Evolutionary conservation across 1,140 invertebrate species (phyloP).

Genomic region (Stegodyphus mimosarum): DNA sequence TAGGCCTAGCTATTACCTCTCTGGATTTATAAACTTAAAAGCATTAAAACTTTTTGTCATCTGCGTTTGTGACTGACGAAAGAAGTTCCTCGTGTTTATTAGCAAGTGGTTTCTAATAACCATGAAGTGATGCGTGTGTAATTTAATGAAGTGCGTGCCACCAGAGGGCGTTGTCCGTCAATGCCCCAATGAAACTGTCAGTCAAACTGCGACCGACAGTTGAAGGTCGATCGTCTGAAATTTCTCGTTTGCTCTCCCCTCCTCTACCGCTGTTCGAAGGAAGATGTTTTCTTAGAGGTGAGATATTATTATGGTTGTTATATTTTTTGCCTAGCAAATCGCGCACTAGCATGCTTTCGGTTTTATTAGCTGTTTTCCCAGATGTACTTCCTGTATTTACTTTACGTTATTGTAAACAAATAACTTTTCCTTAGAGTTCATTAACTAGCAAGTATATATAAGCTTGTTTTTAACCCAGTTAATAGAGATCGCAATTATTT

Average conservation of each 20-base stretch:
- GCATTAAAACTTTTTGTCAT: too few species aligned
- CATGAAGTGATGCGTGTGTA: background rate
- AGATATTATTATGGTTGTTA: background rate
- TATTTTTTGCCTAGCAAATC: too few species aligned
- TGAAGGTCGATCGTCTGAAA: slow-evolving; percentile 60
- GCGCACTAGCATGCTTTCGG: too few species aligned
- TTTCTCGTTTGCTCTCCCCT: slow-evolving; percentile 32
- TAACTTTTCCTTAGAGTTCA: too few species aligned
- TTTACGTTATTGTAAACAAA: too few species aligned
- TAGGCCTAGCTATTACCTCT: too few species aligned
- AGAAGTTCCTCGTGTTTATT: background rate
- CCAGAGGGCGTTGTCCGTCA: slow-evolving; percentile 50
- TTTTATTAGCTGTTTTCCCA: too few species aligned
- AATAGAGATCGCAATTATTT: too few species aligned
- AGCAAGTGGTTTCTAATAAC: background rate
- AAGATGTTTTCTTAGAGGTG: slow-evolving; percentile 39
- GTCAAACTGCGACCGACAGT: slow-evolving; percentile 57
- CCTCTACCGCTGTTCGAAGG: slow-evolving; percentile 14
- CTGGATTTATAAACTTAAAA: too few species aligned
- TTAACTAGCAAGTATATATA: too few species aligned
- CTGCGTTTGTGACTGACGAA: background rate
- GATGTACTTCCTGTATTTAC: too few species aligned
- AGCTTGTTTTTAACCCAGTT: too few species aligned
- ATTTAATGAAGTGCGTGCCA: slow-evolving; percentile 22
- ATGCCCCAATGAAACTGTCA: slow-evolving; percentile 58